Evolutionary conservation across 2,113 vertebrate genomes (phyloP).

Genomic region (Tamias sibiricus): DNA sequence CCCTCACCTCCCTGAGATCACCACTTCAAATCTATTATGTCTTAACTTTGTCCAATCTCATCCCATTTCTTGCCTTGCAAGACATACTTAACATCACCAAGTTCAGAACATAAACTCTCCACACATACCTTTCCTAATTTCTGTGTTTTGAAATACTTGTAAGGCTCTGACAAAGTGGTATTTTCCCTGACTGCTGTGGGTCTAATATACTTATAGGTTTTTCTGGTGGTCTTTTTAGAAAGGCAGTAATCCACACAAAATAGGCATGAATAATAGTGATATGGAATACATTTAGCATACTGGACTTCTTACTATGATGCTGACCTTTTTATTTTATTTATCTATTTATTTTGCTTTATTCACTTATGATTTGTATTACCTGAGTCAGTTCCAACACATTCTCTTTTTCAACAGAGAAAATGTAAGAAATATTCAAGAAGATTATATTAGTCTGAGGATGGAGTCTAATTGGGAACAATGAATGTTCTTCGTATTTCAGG

Average conservation of each 20-base stretch:
- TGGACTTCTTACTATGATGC: background rate
- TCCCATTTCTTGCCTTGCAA: background rate
- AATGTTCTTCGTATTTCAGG: background rate
- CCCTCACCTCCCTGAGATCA: background rate
- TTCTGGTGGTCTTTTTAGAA: background rate
- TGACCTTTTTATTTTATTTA: background rate
- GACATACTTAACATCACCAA: background rate
- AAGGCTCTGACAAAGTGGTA: background rate
- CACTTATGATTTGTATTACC: background rate
- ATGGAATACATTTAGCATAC: background rate
- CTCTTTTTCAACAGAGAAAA: slow-evolving; percentile 16
- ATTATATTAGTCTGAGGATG: background rate
- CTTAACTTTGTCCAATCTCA: background rate
- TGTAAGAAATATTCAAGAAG: background rate
- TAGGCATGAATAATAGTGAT: background rate
- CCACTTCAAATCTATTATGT: background rate
- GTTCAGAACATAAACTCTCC: background rate
- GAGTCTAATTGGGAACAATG: background rate
- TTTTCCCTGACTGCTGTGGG: background rate
- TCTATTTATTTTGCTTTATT: background rate
- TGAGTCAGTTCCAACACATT: background rate
- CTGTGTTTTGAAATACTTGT: background rate
- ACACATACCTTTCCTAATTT: background rate
- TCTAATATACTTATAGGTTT: background rate
- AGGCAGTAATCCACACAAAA: background rate